Percentiles rank a stretch among this genome's conserved stretches.
Evolutionary conservation across 2,797 vertebrate species (phyloP).

Genomic region (Echiichthys vipera): DNA sequence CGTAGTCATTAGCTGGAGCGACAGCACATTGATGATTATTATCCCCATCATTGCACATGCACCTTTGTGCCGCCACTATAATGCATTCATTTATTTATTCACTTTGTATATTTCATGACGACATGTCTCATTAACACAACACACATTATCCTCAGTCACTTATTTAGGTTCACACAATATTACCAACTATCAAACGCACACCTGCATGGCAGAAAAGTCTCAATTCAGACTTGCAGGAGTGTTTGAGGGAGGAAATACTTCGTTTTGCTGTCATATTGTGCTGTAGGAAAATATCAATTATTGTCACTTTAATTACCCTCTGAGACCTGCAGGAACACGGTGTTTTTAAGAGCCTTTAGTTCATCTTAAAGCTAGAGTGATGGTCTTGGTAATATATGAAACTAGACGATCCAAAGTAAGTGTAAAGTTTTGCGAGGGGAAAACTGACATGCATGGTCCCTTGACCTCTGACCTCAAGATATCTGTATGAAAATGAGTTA

Average conservation of each 20-base stretch:
- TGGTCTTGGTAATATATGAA: no score
- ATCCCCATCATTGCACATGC: slow-evolving; percentile 56
- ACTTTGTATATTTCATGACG: slow-evolving; percentile 43
- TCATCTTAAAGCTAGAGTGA: no score
- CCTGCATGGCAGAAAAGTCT: not conserved
- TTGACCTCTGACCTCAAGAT: no score
- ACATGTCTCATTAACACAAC: slow-evolving; percentile 56
- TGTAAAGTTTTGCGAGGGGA: no score
- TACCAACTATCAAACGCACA: not conserved
- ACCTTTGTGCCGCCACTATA: slow-evolving; percentile 63
- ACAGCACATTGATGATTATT: slow-evolving; percentile 68
- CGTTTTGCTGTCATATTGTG: slow-evolving; percentile 11
- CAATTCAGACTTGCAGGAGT: slow-evolving; percentile 1
- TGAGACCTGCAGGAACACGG: no score
- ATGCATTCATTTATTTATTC: slow-evolving; percentile 59
- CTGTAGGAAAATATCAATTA: no score
- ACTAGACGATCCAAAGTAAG: no score
- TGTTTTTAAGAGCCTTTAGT: no score
- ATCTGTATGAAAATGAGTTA: no score
- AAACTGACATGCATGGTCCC: no score
- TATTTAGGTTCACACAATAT: slow-evolving; percentile 11
- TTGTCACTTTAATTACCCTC: no score
- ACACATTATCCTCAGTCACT: slow-evolving; percentile 12
- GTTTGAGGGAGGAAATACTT: not conserved
- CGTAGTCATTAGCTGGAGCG: slow-evolving; percentile 66